Base-by-base conservation (phyloP, 2,113 vertebrate genomes). In the Cyanocitta stelleri region DNA sequence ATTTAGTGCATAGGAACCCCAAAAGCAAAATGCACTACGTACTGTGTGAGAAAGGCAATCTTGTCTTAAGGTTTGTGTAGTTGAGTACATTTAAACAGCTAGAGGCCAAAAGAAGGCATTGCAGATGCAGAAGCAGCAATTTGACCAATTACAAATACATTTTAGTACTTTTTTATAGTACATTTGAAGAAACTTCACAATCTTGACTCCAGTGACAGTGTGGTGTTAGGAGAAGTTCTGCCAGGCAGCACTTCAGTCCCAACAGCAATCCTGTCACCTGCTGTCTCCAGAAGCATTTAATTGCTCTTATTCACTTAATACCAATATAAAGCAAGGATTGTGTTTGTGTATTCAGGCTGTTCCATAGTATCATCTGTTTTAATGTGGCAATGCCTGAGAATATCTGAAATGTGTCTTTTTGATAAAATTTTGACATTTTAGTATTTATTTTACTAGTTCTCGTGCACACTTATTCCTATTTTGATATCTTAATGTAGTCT, bases 81-180 rank as follows among this genome's bases (percentile, higher is more conserved):
- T 27, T 93, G 19, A 21, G 19, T 37, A 17, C 14, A 17, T 32
- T 56, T 32, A 46, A 72, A 59, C 14, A 44, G 6, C 35, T 43
- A 9, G 49, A 74, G 56, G 44, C n/a, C 37, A 49, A 78, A 82
- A 41, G 29, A 92, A 63, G n/a, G 22, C 54, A 64, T n/a, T 11
- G 4, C 20, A 41, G 33, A 14, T 64, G 44, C 56, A 64, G 74
- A 66, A 85, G 56, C 49, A 56, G 27, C n/a, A 78, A 59, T 43
- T 41, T 0, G 0, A 35, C 26, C 21, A 30, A 19, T 62, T 54
- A 24, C 7, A 68, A 35, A 35, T 63, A 1, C 0, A 0, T 46
- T 67, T 69, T 49, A 10, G 4, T 29, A 13, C 20, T 43, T 56
- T 61, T 49, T 77, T 52, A 13, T 33, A 24, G 30, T n/a, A 35